These are phyloP conservation scores for Atherinomorus stipes DNA, from an alignment of 2,113 vertebrate species.

Conservation along the genomic window DNA sequence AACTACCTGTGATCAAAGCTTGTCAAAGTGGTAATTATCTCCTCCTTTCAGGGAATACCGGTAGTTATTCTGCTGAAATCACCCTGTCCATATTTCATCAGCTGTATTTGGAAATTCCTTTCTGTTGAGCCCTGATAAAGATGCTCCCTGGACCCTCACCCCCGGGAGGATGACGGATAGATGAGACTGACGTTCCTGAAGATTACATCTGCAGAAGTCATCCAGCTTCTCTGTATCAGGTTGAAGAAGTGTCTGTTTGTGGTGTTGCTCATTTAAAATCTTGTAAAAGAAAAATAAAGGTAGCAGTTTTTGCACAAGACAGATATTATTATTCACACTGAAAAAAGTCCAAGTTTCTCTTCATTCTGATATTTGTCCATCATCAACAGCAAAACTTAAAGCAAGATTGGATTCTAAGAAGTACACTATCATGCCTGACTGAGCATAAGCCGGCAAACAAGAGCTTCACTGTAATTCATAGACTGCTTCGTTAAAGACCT, in stretches of 20 bases:
- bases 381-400: slow-evolving; percentile 30
- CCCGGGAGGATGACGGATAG: slow-evolving; percentile 67
- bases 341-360: slow-evolving; percentile 8
- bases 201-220: slow-evolving; percentile 61
- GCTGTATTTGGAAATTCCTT: slow-evolving; percentile 58
- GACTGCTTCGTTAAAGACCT: slow-evolving; percentile 51
- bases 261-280: slow-evolving; percentile 6
- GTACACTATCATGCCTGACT: slow-evolving; percentile 41
- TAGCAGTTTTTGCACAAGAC: background rate
- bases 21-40: slow-evolving; percentile 79
- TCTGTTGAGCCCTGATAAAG: slow-evolving; percentile 60
- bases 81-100: slow-evolving; percentile 67
- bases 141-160: slow-evolving; percentile 28
- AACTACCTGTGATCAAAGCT: slow-evolving; percentile 80
- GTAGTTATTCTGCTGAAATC: slow-evolving; percentile 67
- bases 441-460: slow-evolving; percentile 48
- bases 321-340: slow-evolving; percentile 1
- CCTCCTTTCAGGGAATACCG: slow-evolving; percentile 58
- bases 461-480: slow-evolving; percentile 46
- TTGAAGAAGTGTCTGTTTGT: slow-evolving; percentile 24
- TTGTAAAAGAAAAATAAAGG: slow-evolving; percentile 4
- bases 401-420: slow-evolving; percentile 25
- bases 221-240: slow-evolving; percentile 8
- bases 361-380: slow-evolving; percentile 34
- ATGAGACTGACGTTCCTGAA: slow-evolving; percentile 65